phyloP scores from a whole-genome alignment of 2,888 invertebrate species.

The Xanthostigma xanthostigma region DNA sequence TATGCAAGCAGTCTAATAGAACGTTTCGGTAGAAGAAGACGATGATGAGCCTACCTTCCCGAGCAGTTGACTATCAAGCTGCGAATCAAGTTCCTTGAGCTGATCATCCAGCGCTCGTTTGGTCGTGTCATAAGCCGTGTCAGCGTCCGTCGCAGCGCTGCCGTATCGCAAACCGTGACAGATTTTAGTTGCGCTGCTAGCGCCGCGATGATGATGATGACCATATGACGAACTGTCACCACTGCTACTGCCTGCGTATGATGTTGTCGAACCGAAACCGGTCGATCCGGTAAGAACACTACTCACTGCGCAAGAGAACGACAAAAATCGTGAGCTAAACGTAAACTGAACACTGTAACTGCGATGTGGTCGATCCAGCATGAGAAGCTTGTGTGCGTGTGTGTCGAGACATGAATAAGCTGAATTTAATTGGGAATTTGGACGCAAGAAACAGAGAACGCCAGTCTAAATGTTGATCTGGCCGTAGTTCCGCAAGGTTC shows the following conservation, averaged over 20 bases:
- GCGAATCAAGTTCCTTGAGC: slow-evolving; percentile 67
- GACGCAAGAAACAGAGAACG: too few species aligned
- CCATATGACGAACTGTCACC: slow-evolving; percentile 31
- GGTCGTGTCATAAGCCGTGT: slow-evolving; percentile 53
- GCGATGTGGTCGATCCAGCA: too few species aligned
- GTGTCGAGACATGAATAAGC: too few species aligned
- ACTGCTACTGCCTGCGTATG: slow-evolving; percentile 32
- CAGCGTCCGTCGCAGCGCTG: slow-evolving; percentile 24
- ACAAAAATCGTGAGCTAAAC: too few species aligned
- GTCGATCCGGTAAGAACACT: slow-evolving; percentile 41
- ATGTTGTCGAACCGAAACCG: slow-evolving; percentile 38
- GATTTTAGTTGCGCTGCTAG: too few species aligned
- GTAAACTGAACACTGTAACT: too few species aligned
- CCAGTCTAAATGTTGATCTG: too few species aligned
- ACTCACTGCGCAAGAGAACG: slow-evolving; percentile 26
- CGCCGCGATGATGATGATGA: not conserved
- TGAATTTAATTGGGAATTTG: too few species aligned
- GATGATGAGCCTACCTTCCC: slow-evolving; percentile 32
- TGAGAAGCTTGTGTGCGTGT: too few species aligned
- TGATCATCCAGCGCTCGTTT: slow-evolving; percentile 65
- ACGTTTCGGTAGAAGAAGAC: slow-evolving; percentile 23
- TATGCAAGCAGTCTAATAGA: slow-evolving; percentile 24
- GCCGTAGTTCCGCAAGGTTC: too few species aligned
- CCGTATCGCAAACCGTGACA: slow-evolving; percentile 21
- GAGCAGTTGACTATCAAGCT: slow-evolving; percentile 54